A percentile compares a stretch with the other conserved stretches of the same genome.
Conservation (phyloP, 2,113 vertebrate genomes). For the Charadrius vociferus region DNA sequence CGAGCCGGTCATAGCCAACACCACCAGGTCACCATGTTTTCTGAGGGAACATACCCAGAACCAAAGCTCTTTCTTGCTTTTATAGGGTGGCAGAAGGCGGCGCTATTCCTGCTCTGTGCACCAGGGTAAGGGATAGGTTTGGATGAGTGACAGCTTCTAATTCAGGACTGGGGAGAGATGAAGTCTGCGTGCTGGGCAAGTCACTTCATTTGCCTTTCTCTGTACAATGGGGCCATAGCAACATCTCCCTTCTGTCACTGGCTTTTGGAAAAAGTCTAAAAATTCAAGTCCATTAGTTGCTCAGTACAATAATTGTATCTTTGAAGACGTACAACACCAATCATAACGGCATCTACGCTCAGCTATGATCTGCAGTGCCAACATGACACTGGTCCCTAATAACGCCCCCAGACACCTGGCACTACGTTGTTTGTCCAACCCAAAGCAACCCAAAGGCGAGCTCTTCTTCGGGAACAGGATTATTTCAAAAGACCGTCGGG, state of each 20-base stretch:
- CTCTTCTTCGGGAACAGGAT: not conserved
- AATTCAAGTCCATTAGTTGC: not conserved
- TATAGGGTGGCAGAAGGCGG: not conserved
- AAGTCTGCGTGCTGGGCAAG: not conserved
- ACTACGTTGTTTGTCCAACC: not conserved
- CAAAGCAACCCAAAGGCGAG: not conserved
- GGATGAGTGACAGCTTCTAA: no score
- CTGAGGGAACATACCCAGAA: not conserved
- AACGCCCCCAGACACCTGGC: not conserved
- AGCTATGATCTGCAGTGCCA: not conserved
- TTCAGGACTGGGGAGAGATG: not conserved
- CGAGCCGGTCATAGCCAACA: not conserved
- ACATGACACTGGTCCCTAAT: rapidly evolving
- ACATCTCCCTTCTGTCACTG: rapidly evolving
- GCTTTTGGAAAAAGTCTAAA: not conserved
- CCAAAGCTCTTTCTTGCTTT: not conserved
- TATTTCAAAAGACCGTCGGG: not conserved
- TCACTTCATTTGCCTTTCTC: not conserved
- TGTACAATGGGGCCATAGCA: not conserved
- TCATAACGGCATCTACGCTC: not conserved
- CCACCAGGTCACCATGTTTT: not conserved
- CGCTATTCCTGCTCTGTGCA: not conserved
- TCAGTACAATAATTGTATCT: not conserved
- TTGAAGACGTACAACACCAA: not conserved
- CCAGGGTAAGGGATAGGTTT: not conserved